Evolutionary conservation across 2,888 invertebrate species (phyloP).

Genomic region (Microctonus brassicae): DNA sequence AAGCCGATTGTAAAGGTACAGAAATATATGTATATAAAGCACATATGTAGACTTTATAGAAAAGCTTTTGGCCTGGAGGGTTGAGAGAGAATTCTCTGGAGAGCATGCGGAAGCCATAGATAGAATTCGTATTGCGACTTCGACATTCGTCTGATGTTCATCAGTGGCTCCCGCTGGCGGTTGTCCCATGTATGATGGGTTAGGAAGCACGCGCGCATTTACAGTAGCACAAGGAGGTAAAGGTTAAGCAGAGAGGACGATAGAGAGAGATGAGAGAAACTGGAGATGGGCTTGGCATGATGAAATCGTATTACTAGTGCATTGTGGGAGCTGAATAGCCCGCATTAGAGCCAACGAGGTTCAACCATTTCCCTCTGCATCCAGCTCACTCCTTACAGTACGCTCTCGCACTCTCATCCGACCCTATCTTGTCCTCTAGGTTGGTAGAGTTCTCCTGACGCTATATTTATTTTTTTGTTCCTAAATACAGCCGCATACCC

Average conservation of each 20-base stretch:
- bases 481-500: no score
- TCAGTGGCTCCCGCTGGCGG: neutral
- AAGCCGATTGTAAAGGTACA: conserved; percentile 5
- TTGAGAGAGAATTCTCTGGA: conserved; percentile 16
- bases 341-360: conserved; percentile 66
- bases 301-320: conserved; percentile 68
- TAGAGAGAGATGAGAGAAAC: conserved; percentile 45
- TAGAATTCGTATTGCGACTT: conserved; percentile 27
- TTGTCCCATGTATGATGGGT: neutral
- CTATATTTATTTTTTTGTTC: neutral
- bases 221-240: neutral
- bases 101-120: conserved; percentile 23
- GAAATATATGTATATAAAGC: neutral
- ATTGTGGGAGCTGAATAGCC: conserved; percentile 68
- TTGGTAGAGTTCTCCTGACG: neutral
- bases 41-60: neutral
- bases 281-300: conserved; percentile 48
- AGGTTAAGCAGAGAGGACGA: neutral
- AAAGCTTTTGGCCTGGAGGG: conserved; percentile 6
- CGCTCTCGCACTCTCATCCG: conserved; percentile 39
- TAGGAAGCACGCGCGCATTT: conserved; percentile 5
- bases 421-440: conserved; percentile 39
- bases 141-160: conserved; percentile 10
- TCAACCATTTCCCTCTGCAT: conserved; percentile 53
- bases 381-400: conserved; percentile 34